Evolutionary conservation across 2,113 vertebrate species (phyloP), one percentile per base, ranked within the genome.

Genomic region (Nothocercus nigrocapillus): DNA sequence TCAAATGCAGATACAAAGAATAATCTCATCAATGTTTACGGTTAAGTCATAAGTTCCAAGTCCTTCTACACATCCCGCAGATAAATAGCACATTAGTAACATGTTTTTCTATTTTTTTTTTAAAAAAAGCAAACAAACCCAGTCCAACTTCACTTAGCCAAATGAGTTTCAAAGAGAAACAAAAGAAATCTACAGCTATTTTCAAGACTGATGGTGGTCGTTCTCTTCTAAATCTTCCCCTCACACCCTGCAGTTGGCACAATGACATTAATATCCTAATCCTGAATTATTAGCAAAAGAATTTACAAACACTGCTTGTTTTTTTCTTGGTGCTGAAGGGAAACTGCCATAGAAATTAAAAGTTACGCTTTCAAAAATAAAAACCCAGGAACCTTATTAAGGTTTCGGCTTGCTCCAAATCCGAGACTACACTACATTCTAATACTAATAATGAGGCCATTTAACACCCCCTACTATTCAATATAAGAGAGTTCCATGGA

Each of bases 231-330:
- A 85, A 75, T 89, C 73, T 56, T 77, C 30, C 30, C 7, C 20
- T 4, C 4, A 24, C 14, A 56, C 44, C 44, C 32, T 78, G 69
- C 87, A 69, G 30, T 90, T 61, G 20, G 51, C 45, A 73, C 40
- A 85, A 94, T 58, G n/a, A 58, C 90, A 89, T 95, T 85, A 92
- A 91, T 84, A 93, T 13, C 2, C 2, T 82, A 94, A 96, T 90
- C 89, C 53, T 49, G 58, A 91, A 89, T 85, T 94, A 93, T 84
- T 89, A 95, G 67, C 72, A 61, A 94, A 90, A 84, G 76, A 94
- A 93, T 90, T 95, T 89, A 78, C 18, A 94, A 94, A 61, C 32
- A 64, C 13, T 27, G 44, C 44, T 94, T 85, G 82, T 81, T 93
- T 84, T 84, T 89, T 96, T 93, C 69, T 95, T 56, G 10, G 25